A percentile compares a stretch with the other conserved stretches of the same genome.
Evolutionary conservation across 2,797 vertebrate species (phyloP).

Genomic region (Hoplostethus atlanticus): DNA sequence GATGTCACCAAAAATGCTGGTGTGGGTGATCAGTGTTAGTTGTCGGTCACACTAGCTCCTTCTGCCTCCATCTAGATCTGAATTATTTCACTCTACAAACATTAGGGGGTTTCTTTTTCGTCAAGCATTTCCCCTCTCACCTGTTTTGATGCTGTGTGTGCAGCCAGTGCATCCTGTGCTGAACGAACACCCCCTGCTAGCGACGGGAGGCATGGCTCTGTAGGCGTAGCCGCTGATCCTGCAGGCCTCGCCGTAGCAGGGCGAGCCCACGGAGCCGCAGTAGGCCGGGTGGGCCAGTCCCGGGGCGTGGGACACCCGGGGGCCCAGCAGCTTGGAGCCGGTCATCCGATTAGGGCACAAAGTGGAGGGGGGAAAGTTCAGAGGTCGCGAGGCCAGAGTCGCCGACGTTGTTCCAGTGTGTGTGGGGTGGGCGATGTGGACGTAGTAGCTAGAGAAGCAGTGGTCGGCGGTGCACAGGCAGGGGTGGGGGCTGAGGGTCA

Average conservation of each 20-base stretch:
- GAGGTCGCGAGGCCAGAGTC: constrained; percentile 82
- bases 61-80: background rate
- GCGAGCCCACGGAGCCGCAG: constrained; percentile 87
- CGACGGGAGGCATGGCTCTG: constrained; percentile 88
- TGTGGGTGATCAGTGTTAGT: background rate
- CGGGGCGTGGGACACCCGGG: constrained; percentile 81
- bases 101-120: background rate
- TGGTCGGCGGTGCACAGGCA: constrained; percentile 85
- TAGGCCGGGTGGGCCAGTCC: constrained; percentile 90
- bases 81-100: background rate
- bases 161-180: constrained; percentile 88
- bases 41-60: background rate
- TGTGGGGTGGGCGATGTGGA: constrained; percentile 84
- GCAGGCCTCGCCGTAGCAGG: constrained; percentile 89
- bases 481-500: constrained; percentile 84
- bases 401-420: constrained; percentile 79
- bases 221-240: constrained; percentile 87
- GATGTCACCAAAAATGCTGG: no score
- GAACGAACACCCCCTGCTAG: constrained; percentile 87
- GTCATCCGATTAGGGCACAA: constrained; percentile 82
- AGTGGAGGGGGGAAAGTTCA: constrained; percentile 82
- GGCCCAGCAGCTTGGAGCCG: constrained; percentile 85
- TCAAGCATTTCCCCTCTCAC: constrained; percentile 77
- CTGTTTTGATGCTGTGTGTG: constrained; percentile 94
- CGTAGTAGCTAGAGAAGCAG: constrained; percentile 87